These are phyloP conservation scores for Austrolebias charrua DNA, from an alignment of 2,797 vertebrate genomes.

Conservation along the genomic window DNA sequence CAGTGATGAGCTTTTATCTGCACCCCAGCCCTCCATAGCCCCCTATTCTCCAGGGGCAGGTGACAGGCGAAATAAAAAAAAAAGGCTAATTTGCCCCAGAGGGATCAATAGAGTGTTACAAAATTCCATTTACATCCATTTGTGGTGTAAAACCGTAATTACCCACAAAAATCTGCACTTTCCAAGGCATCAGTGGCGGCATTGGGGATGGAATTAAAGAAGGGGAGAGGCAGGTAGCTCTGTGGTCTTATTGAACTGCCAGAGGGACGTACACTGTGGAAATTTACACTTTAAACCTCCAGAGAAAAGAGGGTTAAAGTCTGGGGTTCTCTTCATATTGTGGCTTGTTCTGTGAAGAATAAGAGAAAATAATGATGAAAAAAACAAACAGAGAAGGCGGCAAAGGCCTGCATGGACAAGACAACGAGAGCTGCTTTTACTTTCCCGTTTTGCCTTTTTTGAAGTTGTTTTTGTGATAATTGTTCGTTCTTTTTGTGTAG, in stretches of 20 bases:
- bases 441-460: too few relatives aligned
- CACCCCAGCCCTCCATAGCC: constrained; percentile 13
- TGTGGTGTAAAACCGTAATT: constrained; percentile 71
- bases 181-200: constrained; percentile 61
- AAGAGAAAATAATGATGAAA: constrained; percentile 33
- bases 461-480: too few relatives aligned
- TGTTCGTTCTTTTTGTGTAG: too few relatives aligned
- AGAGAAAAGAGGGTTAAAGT: constrained; percentile 39
- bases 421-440: too few relatives aligned
- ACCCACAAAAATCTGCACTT: constrained; percentile 61
- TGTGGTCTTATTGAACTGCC: constrained; percentile 11
- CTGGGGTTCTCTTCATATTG: not conserved
- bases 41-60: constrained; percentile 31
- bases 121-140: constrained; percentile 75
- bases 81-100: constrained; percentile 61
- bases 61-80: constrained; percentile 39
- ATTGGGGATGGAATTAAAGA: constrained; percentile 56
- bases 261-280: constrained; percentile 25
- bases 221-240: constrained; percentile 34
- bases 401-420: too few relatives aligned
- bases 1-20: constrained; percentile 19
- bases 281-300: constrained; percentile 24
- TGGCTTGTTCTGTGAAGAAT: constrained; percentile 3
- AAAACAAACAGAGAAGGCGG: not conserved
- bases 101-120: constrained; percentile 66